These are phyloP conservation scores for Gallinago nigripennis DNA, from an alignment of 2,797 vertebrate genomes.

Conservation along the genomic window DNA sequence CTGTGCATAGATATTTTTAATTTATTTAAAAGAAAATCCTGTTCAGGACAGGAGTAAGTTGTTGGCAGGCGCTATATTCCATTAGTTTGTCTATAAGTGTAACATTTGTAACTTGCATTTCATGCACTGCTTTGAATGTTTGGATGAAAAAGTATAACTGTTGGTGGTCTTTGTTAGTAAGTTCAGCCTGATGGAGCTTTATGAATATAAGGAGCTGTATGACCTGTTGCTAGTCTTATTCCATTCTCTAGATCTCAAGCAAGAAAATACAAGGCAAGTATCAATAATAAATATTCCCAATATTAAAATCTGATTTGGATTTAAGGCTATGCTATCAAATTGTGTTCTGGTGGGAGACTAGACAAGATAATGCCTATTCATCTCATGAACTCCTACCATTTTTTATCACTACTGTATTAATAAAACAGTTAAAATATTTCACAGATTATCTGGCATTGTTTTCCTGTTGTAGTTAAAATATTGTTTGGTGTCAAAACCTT, in stretches of 20 bases:
- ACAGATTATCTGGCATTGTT: not conserved
- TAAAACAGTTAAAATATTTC: not conserved
- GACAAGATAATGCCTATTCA: not conserved
- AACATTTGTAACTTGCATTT: not conserved
- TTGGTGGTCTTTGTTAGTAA: not conserved
- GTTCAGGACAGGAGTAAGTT: not conserved
- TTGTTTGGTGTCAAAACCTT: not conserved
- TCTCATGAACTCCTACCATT: not conserved
- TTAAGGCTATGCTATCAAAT: not conserved
- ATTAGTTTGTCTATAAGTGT: not conserved
- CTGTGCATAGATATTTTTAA: conserved; percentile 28
- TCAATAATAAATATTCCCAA: not conserved
- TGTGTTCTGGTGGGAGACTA: not conserved
- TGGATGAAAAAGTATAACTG: not conserved
- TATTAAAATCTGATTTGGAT: not conserved
- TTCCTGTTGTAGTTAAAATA: not conserved
- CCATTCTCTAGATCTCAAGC: not conserved
- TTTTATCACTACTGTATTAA: not conserved
- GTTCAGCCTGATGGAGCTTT: not conserved
- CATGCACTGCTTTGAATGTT: not conserved
- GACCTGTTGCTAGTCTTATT: not conserved
- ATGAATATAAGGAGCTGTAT: not conserved
- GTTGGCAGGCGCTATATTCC: conserved; percentile 1
- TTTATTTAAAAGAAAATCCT: conserved; percentile 36
- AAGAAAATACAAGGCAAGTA: not conserved